Evolutionary conservation across 2,113 vertebrate species (phyloP).

Genomic region (Ptyas mucosa): DNA sequence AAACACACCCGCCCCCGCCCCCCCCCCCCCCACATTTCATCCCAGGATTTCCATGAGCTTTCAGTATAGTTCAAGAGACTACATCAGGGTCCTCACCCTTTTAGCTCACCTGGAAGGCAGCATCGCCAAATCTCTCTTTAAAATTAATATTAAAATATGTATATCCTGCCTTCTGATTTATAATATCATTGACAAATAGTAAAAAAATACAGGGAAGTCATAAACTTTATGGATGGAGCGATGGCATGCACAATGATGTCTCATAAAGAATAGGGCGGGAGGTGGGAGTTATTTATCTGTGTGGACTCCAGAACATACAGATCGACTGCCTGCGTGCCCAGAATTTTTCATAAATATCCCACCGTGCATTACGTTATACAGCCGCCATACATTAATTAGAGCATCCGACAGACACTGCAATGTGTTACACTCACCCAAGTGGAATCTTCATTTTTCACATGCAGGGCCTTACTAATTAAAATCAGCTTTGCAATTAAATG

Average conservation of each 20-base stretch:
- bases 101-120: background rate
- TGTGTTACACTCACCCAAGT: conserved; percentile 74
- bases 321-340: conserved; percentile 59
- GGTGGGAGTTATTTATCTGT: conserved; percentile 55
- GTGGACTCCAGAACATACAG: conserved; percentile 58
- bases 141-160: conserved; percentile 57
- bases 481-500: conserved; percentile 95
- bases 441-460: conserved; percentile 78
- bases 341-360: conserved; percentile 70
- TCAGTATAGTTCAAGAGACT: conserved; percentile 14
- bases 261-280: conserved; percentile 55
- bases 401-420: conserved; percentile 70
- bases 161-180: conserved; percentile 56
- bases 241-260: conserved; percentile 56
- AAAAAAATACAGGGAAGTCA: conserved; percentile 53
- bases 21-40: background rate
- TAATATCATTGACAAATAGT: conserved; percentile 46
- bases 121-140: conserved; percentile 35
- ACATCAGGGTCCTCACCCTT: background rate
- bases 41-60: conserved; percentile 22
- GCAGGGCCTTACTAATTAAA: conserved; percentile 81
- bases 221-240: conserved; percentile 61
- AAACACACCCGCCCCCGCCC: background rate
- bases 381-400: conserved; percentile 76
- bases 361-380: conserved; percentile 65